Percentiles rank a stretch among this genome's conserved stretches.
These are phyloP conservation scores for Tenualosa thibaudeaui DNA, from an alignment of 2,797 vertebrate species.

Conservation along the genomic window DNA sequence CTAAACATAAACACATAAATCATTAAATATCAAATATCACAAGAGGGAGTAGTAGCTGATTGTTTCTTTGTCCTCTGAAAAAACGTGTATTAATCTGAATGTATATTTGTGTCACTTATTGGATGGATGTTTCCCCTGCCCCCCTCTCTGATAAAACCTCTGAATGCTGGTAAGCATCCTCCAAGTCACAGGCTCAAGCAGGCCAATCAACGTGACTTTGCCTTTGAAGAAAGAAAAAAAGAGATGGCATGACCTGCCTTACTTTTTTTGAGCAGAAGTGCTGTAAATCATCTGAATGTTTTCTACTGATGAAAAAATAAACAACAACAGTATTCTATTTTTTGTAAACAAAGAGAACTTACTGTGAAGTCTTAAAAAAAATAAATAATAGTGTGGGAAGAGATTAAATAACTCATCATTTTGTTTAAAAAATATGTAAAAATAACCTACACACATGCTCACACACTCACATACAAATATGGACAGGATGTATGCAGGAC, in stretches of 20 bases:
- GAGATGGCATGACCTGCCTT: conserved; percentile 36
- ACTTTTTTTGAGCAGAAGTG: conserved; percentile 64
- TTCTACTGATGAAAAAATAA: conserved; percentile 73
- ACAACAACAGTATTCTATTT: conserved; percentile 74
- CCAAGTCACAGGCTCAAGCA: conserved; percentile 57
- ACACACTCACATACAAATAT: not conserved
- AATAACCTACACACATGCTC: not conserved
- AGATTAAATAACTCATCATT: conserved; percentile 45
- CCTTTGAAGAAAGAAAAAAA: conserved; percentile 32
- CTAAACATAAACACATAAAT: not conserved
- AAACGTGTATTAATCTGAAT: conserved; percentile 59
- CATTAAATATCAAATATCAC: conserved; percentile 12
- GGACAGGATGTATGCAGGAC: not conserved
- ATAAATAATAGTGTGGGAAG: conserved; percentile 76
- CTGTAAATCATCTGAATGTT: conserved; percentile 74
- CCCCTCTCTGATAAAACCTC: conserved; percentile 56
- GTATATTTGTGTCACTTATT: conserved; percentile 62
- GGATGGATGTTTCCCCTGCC: conserved; percentile 50
- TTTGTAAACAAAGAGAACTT: conserved; percentile 73
- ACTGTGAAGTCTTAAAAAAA: conserved; percentile 81
- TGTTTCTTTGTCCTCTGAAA: conserved; percentile 64
- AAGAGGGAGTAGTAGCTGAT: not conserved
- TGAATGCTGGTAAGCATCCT: conserved; percentile 68
- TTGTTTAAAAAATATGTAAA: not conserved
- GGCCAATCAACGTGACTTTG: conserved; percentile 63